These are phyloP conservation scores for Cromileptes altivelis DNA, from an alignment of 2,113 vertebrate genomes.

Conservation along the genomic window DNA sequence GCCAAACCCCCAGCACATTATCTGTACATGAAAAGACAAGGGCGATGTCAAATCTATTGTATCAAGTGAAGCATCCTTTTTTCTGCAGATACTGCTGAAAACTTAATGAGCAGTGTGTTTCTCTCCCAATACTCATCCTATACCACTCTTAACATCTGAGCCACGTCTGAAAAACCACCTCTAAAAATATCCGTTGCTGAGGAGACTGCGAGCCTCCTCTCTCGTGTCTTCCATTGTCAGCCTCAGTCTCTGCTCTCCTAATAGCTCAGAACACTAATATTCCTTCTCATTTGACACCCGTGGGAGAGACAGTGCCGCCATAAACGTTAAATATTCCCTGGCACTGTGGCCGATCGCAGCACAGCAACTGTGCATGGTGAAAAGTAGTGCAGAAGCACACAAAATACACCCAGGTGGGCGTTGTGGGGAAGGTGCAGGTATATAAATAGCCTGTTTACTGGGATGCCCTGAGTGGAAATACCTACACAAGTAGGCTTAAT, in stretches of 20 bases:
- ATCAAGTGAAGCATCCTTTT: background rate
- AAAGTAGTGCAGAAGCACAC: conserved; percentile 20
- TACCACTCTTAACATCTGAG: conserved; percentile 49
- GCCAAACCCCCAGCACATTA: background rate
- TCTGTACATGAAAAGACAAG: background rate
- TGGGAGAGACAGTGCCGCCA: conserved; percentile 41
- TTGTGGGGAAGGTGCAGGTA: conserved; percentile 20
- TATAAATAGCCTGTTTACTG: conserved; percentile 51
- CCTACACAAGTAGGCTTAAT: conserved; percentile 17
- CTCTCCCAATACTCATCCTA: conserved; percentile 35
- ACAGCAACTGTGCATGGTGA: conserved; percentile 32
- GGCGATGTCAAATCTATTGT: background rate
- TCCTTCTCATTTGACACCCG: conserved; percentile 60
- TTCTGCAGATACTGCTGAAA: conserved; percentile 21
- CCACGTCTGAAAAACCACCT: conserved; percentile 41
- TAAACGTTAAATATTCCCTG: conserved; percentile 59
- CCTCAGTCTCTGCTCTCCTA: conserved; percentile 41
- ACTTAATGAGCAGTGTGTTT: conserved; percentile 13
- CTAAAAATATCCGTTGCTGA: conserved; percentile 68
- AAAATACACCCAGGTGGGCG: conserved; percentile 32
- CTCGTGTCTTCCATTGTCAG: conserved; percentile 54
- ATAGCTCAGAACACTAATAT: conserved; percentile 62
- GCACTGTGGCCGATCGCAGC: conserved; percentile 34
- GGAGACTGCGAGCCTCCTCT: conserved; percentile 50
- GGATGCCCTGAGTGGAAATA: conserved; percentile 16